Evolutionary conservation across 1,140 invertebrate genomes (phyloP), one percentile per base, ranked within the genome.

Genomic region (Drosophila kurseongensis): DNA sequence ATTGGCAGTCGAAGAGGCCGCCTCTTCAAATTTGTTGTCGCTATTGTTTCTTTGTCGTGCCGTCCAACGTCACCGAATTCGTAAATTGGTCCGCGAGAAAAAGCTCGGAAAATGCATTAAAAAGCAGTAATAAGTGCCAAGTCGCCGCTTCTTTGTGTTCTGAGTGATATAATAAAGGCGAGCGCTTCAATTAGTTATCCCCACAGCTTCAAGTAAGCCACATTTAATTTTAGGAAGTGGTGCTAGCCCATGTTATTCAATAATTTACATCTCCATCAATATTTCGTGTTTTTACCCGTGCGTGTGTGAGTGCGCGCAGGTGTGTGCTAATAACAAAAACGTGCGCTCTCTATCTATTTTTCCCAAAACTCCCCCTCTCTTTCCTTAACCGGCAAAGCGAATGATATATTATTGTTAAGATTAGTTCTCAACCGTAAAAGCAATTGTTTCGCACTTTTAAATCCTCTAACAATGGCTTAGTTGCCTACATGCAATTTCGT

Each of bases 51-150:
- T 29, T 48, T 8, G 41, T 41, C 40, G 40, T n/a, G n/a, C 48
- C 72, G 60, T 57, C 36, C 73, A 66, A 75, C 81, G 82, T 85
- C 81, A 85, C 65, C 74, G 74, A 85, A 86, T 66, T 57, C 68
- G 82, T 83, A 79, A 85, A 80, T 85, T 78, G 58, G 60, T 72
- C 47, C 76, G 68, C 67, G 62, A 77, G 61, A 58, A 69, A 67
- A 67, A 51, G 52, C 27, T 57, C 73, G 27, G 32, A 76, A 60
- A 66, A 86, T 86, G 78, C 55, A 59, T 45, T 60, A 55, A 52
- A 67, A 65, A 55, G 40, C 45, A 56, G 72, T 35, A 50, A 73
- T 32, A 68, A 35, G 48, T 51, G 48, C n/a, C 48, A 8, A 35
- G n/a, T 51, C 36, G 59, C 36, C 32, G 42, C 27, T 51, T 29